These are phyloP conservation scores for Campoplex nolae DNA, from an alignment of 2,888 invertebrate genomes.

Conservation along the genomic window DNA sequence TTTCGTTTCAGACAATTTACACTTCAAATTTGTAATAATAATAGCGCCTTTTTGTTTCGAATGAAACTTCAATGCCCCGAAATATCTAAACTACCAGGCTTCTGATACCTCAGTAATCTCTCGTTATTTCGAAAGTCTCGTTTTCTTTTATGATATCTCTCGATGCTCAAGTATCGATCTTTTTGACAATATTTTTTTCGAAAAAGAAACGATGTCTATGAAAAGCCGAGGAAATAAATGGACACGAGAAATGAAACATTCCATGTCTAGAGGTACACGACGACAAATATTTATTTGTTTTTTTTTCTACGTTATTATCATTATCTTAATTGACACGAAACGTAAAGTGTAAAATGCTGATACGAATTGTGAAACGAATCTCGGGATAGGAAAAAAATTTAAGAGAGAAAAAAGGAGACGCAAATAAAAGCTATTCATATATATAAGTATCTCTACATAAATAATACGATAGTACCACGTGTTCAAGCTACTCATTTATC, in stretches of 20 bases:
- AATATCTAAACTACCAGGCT: not conserved
- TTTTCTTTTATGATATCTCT: not conserved
- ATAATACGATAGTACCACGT: constrained; percentile 39
- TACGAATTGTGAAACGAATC: constrained; percentile 10
- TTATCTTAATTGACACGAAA: not conserved
- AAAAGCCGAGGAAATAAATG: not conserved
- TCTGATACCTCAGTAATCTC: not conserved
- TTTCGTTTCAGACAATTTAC: not conserved
- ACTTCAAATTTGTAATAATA: not conserved
- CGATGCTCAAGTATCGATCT: not conserved
- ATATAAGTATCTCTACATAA: constrained; percentile 1
- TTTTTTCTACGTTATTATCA: constrained; percentile 1
- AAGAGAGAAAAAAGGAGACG: constrained; percentile 20
- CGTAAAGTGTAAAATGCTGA: not conserved
- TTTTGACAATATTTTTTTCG: not conserved
- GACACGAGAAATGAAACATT: not conserved
- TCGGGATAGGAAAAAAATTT: constrained; percentile 13
- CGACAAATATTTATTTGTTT: not conserved
- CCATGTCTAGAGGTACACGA: not conserved
- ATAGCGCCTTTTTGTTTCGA: not conserved
- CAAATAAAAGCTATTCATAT: constrained; percentile 39
- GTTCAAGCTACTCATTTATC: constrained; percentile 68
- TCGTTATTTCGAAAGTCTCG: not conserved
- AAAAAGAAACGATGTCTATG: not conserved
- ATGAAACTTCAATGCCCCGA: not conserved